Percentiles rank a stretch among this genome's conserved stretches.
These are phyloP conservation scores for Sarcophaga peregrina DNA, from an alignment of 1,140 invertebrate genomes.

Conservation along the genomic window DNA sequence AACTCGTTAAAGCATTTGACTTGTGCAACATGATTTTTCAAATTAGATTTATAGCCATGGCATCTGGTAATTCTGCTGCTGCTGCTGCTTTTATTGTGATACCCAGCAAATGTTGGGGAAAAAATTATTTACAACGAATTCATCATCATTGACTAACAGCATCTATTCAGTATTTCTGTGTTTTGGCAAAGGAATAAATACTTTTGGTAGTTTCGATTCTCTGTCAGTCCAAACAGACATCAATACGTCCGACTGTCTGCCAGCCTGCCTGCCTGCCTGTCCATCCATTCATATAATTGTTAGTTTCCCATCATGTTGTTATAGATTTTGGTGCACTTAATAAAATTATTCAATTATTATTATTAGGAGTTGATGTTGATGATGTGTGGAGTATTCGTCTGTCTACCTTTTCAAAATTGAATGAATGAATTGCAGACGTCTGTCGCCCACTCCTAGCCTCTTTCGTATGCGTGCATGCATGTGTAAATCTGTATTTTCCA, in stretches of 20 bases:
- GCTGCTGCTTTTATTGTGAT: no score
- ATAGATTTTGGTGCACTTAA: slow-evolving; percentile 28
- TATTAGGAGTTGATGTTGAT: no score
- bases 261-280: slow-evolving; percentile 1
- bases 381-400: no score
- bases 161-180: background rate
- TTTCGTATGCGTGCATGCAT: background rate
- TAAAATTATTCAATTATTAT: slow-evolving; percentile 28
- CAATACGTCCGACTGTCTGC: background rate
- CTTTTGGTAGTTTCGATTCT: background rate
- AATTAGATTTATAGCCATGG: background rate
- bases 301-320: background rate
- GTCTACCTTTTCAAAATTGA: no score
- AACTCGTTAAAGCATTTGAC: background rate
- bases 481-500: background rate
- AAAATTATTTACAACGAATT: no score
- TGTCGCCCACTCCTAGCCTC: no score
- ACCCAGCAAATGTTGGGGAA: no score
- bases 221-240: background rate
- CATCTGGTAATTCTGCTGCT: background rate
- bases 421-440: no score
- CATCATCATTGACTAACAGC: background rate
- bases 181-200: background rate
- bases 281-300: slow-evolving; percentile 7
- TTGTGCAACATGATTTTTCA: slow-evolving; percentile 5